Evolutionary conservation across 2,888 invertebrate genomes (phyloP).

Genomic region (Noctua fimbriata): DNA sequence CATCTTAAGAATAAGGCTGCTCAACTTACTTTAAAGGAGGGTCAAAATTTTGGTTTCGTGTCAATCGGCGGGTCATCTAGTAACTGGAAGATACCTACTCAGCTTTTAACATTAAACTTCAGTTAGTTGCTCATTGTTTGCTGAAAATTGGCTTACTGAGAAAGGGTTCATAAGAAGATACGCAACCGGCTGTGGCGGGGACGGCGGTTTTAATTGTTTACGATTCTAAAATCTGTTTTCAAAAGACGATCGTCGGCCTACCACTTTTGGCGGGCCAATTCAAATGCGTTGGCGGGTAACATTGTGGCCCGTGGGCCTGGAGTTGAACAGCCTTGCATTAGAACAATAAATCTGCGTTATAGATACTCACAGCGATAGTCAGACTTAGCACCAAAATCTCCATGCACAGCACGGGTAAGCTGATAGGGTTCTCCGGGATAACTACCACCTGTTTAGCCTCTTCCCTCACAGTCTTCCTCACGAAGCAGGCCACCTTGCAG

Average conservation of each 20-base stretch:
- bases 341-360: neutral
- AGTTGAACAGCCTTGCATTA: neutral
- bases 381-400: slow-evolving; percentile 77
- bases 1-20: too few relatives aligned
- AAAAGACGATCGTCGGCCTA: neutral
- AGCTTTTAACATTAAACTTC: too few relatives aligned
- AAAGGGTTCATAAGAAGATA: too few relatives aligned
- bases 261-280: neutral
- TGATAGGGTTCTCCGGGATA: slow-evolving; percentile 68
- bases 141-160: too few relatives aligned
- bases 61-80: too few relatives aligned
- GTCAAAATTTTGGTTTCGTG: too few relatives aligned
- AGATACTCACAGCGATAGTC: slow-evolving; percentile 76
- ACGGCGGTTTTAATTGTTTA: neutral
- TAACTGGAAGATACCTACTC: too few relatives aligned
- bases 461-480: slow-evolving; percentile 74
- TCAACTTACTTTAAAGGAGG: too few relatives aligned
- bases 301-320: neutral
- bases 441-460: slow-evolving; percentile 69
- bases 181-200: too few relatives aligned
- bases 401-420: slow-evolving; percentile 72
- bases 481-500: slow-evolving; percentile 76
- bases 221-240: neutral
- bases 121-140: too few relatives aligned
- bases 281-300: neutral